Base-by-base conservation (phyloP, 2,113 vertebrate species). In the Dunckerocampus dactyliophorus region DNA sequence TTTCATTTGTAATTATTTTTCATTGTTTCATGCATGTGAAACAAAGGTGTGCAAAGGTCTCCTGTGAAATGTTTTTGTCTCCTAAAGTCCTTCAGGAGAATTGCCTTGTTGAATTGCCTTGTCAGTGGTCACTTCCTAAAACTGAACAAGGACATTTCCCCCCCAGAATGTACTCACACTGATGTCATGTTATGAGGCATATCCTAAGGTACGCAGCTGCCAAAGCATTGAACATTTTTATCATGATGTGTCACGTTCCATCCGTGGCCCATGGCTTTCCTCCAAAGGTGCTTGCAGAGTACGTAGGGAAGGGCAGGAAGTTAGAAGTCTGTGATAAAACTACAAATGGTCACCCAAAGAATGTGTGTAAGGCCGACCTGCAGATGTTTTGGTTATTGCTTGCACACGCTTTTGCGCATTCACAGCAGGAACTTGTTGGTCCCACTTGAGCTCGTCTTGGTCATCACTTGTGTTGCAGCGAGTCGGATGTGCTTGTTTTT, bases 401-500 rank as follows among this genome's bases (percentile, higher is more conserved):
- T 20, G 15, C 37, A 42, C 37, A 42, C 19, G 37, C 37, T 43
- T 43, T 43, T 43, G 12, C 21, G 19, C 28, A 3, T 19, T 37
- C 16, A 2, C 51, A 34, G 28, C 24, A 19, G n/a, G 12, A 42
- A 21, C 14, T 8, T 12, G 31, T 55, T 39, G 54, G 20, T 21
- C n/a, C 1, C 20, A 49, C 52, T 10, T 22, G 43, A 16, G 34
- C 10, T 48, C 65, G 62, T 63, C n/a, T 66, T 67, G 7, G 64
- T 71, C 28, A n/a, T 8, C n/a, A 6, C 21, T 34, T 37, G 16
- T 59, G 49, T 66, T 48, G 55, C 17, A 50, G 21, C 64, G 69
- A 51, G 71, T 49, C 58, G 43, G 28, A 61, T 56, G 42, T 48
- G 63, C 52, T 59, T 31, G 49, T 64, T 57, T 62, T 69, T 47